These are phyloP conservation scores for Procavia capensis DNA, from an alignment of 2,113 vertebrate species.

Conservation along the genomic window DNA sequence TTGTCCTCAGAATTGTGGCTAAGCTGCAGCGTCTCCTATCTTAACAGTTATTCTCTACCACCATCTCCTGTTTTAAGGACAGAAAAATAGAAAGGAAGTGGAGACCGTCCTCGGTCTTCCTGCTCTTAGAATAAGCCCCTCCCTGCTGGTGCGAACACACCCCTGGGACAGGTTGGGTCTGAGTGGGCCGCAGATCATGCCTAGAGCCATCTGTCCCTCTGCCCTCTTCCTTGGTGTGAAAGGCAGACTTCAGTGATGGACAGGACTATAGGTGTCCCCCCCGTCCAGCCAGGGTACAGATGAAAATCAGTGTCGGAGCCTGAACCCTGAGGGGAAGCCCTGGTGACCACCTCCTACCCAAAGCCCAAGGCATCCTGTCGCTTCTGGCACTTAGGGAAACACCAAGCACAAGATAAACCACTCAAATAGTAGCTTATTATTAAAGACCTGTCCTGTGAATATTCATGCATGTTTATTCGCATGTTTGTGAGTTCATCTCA, in stretches of 20 bases:
- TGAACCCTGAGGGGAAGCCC: neutral
- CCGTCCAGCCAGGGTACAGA: neutral
- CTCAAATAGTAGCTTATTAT: neutral
- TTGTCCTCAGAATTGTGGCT: neutral
- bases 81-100: neutral
- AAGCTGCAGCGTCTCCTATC: neutral
- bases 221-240: neutral
- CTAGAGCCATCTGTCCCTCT: neutral
- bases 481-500: neutral
- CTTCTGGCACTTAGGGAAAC: neutral
- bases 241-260: neutral
- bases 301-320: neutral
- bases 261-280: neutral
- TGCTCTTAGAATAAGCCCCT: neutral
- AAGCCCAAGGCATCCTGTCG: neutral
- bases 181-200: neutral
- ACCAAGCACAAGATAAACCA: neutral
- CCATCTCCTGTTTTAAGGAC: neutral
- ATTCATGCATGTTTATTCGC: neutral
- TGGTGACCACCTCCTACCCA: neutral
- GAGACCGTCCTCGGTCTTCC: neutral
- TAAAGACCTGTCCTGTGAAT: neutral
- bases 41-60: neutral
- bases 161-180: neutral
- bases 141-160: accelerated